Percentiles rank a stretch among this genome's conserved stretches.
phyloP scores from a whole-genome alignment of 2,113 vertebrate species.

The Gasterosteus nipponicus region DNA sequence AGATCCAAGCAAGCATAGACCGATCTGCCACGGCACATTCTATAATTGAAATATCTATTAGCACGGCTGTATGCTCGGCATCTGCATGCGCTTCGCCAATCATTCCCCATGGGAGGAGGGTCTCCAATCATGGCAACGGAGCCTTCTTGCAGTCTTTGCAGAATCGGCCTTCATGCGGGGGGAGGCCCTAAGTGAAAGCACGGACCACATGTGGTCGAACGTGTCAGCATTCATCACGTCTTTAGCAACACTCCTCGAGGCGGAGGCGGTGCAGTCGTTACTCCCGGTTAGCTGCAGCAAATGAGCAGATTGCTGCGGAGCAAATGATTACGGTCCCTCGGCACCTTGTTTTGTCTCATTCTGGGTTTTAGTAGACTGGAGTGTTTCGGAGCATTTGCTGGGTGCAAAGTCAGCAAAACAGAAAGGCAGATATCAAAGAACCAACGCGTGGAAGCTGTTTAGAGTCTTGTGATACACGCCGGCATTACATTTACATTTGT shows the following conservation, averaged over 20 bases:
- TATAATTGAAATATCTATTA: conserved; percentile 36
- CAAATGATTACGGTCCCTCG: too few species aligned
- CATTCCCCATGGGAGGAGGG: too few species aligned
- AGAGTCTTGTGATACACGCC: conserved; percentile 37
- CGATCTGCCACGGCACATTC: too few species aligned
- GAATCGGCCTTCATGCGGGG: conserved; percentile 33
- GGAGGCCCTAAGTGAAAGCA: conserved; percentile 33
- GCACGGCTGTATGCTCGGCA: too few species aligned
- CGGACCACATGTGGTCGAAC: conserved; percentile 40
- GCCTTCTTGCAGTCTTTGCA: conserved; percentile 37
- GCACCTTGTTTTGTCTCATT: not conserved
- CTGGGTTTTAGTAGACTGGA: conserved; percentile 4
- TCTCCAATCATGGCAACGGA: conserved; percentile 35
- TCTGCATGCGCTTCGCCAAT: conserved; percentile 53
- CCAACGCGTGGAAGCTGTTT: conserved; percentile 27
- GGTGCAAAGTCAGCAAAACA: conserved; percentile 22
- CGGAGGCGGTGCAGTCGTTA: not conserved
- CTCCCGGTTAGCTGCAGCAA: conserved; percentile 4
- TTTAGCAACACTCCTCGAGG: conserved; percentile 23
- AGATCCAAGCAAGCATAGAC: too few species aligned
- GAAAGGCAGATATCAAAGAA: conserved; percentile 38
- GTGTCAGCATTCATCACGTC: conserved; percentile 45
- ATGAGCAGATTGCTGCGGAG: conserved; percentile 8
- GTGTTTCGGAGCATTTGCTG: conserved; percentile 11
- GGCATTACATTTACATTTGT: conserved; percentile 21